phyloP scores from a whole-genome alignment of 2,113 vertebrate genomes.

The human (Homo sapiens) region GRCh38 chr15:47782001-47782500 shows the following conservation, averaged over 20 bases:
- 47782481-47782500: rapidly evolving
- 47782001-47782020: background rate
- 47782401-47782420: background rate
- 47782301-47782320: background rate
- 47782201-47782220: background rate
- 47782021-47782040: background rate
- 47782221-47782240: background rate
- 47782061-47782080: background rate
- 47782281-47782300: background rate
- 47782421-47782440: background rate
- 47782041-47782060: background rate
- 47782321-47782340: background rate
- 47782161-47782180: background rate
- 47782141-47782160: background rate
- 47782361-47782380: background rate
- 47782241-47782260: background rate
- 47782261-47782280: background rate
- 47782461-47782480: background rate
- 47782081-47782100: background rate
- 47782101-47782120: background rate
- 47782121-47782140: too few species aligned
- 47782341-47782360: background rate
- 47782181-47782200: background rate
- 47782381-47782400: background rate
- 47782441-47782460: background rate